Conservation (phyloP, 2,888 invertebrate species). For the Hyposoter didymator region DNA sequence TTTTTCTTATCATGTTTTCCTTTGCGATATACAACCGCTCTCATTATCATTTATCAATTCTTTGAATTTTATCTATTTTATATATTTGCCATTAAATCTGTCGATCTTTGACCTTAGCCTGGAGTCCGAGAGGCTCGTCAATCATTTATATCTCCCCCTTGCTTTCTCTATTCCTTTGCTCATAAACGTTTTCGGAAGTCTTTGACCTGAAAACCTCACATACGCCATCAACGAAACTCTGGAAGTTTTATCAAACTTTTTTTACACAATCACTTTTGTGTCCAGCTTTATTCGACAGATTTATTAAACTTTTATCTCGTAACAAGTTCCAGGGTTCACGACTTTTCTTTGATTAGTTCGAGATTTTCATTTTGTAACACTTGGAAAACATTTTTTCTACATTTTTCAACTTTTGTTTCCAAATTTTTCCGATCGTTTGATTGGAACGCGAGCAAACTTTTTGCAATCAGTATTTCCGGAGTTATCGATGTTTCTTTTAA, state of each 20-base stretch:
- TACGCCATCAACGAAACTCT: background rate
- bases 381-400: background rate
- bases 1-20: background rate
- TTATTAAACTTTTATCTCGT: background rate
- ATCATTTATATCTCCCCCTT: background rate
- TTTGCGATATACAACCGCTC: background rate
- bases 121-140: conserved; percentile 15
- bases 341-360: too few relatives aligned
- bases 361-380: background rate
- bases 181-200: background rate
- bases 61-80: conserved; percentile 17
- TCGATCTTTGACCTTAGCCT: conserved; percentile 22
- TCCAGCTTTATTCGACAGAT: background rate
- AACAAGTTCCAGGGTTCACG: background rate
- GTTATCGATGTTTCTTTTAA: background rate
- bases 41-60: background rate
- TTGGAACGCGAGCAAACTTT: too few relatives aligned
- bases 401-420: background rate
- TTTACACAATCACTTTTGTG: background rate
- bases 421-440: background rate
- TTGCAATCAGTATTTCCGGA: background rate
- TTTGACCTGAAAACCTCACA: background rate
- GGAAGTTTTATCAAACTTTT: background rate
- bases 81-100: conserved; percentile 13
- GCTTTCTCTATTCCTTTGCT: background rate